Evolutionary conservation across 2,888 invertebrate genomes (phyloP).

Genomic region (Furcula furcula): DNA sequence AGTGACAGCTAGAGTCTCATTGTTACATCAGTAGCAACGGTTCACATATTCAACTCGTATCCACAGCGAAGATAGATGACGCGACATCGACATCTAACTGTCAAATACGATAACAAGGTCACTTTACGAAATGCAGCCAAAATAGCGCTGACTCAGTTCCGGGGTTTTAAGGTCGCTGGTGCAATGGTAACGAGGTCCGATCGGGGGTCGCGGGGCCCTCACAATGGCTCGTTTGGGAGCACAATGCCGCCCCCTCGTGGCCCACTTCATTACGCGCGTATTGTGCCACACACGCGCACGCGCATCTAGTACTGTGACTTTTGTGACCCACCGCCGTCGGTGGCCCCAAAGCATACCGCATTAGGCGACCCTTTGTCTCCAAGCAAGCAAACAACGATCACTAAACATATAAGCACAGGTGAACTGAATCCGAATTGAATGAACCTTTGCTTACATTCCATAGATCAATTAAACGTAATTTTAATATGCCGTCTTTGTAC

Average conservation of each 20-base stretch:
- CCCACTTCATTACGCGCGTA: conserved; percentile 81
- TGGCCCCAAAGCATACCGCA: conserved; percentile 50
- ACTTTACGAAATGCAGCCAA: conserved; percentile 17
- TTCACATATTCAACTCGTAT: conserved; percentile 1
- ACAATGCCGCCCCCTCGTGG: conserved; percentile 76
- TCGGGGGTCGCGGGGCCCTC: conserved; percentile 59
- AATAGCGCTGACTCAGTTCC: conserved; percentile 29
- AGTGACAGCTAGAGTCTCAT: too few relatives aligned
- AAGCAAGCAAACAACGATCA: conserved; percentile 26
- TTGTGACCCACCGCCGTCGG: conserved; percentile 60
- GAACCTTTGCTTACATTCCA: conserved; percentile 8
- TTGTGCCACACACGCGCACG: conserved; percentile 59
- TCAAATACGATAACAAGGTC: conserved; percentile 35
- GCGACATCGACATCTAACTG: conserved; percentile 10
- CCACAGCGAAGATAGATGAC: conserved; percentile 12
- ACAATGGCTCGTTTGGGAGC: conserved; percentile 75
- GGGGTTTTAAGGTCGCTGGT: conserved; percentile 37
- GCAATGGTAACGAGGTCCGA: conserved; percentile 58
- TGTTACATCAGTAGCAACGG: neutral
- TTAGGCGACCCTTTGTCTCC: conserved; percentile 42
- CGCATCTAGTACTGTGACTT: conserved; percentile 49
- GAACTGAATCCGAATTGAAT: conserved; percentile 1
- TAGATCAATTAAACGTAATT: conserved; percentile 13
- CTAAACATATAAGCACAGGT: conserved; percentile 14
- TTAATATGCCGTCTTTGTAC: too few relatives aligned